phyloP scores from a whole-genome alignment of 1,140 invertebrate species.

The Cataglyphis hispanica region DNA sequence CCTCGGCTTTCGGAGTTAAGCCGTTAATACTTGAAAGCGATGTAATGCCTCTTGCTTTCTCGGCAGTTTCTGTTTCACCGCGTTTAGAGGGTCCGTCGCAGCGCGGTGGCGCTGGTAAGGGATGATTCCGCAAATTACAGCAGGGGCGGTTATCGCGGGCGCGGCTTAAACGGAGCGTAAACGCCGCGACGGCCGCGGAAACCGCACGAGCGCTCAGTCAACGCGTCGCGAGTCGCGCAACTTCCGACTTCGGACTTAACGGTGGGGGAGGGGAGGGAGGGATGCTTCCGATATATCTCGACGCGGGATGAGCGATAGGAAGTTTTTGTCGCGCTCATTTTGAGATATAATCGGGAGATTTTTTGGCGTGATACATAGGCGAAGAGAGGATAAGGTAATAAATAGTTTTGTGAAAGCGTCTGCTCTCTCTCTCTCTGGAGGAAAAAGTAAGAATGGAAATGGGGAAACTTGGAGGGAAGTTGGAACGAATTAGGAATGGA shows the following conservation, averaged over 20 bases:
- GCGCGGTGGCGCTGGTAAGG: slow-evolving; percentile 35
- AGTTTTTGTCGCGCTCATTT: not conserved
- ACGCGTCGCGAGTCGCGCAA: slow-evolving; percentile 56
- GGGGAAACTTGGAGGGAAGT: not conserved
- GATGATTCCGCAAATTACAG: slow-evolving; percentile 67
- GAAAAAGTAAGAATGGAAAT: not conserved
- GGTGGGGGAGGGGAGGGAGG: no score
- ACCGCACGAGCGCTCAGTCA: slow-evolving; percentile 65
- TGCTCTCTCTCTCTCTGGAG: not conserved
- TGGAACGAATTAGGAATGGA: not conserved
- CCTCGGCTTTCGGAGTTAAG: not conserved
- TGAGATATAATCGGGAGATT: no score
- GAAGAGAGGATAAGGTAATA: no score
- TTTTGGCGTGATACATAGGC: no score
- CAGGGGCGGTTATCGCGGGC: slow-evolving; percentile 35
- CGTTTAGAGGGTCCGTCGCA: slow-evolving; percentile 38
- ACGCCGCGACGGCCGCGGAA: slow-evolving; percentile 61
- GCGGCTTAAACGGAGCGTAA: slow-evolving; percentile 62
- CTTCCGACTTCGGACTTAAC: slow-evolving; percentile 44
- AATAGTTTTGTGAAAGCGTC: not conserved
- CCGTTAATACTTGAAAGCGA: slow-evolving; percentile 10
- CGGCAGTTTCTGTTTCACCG: slow-evolving; percentile 34
- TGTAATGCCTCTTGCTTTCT: slow-evolving; percentile 3
- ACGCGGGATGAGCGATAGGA: not conserved
- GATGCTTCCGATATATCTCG: slow-evolving; percentile 27